Evolutionary conservation across 2,797 vertebrate species (phyloP), one percentile per base, ranked within the genome.

Genomic region (Chiloscyllium punctatum): DNA sequence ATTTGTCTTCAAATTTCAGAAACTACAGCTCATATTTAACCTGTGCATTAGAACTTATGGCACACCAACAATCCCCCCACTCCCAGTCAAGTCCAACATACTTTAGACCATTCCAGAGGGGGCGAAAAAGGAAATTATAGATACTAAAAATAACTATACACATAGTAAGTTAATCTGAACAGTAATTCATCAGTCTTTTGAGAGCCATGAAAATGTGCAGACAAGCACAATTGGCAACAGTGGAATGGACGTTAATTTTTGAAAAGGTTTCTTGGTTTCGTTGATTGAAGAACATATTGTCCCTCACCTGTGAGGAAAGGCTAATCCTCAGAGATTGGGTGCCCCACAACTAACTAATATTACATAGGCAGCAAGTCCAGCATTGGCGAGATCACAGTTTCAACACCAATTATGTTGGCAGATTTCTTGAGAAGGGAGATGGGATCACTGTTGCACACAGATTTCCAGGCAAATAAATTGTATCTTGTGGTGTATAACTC

Each of bases 201-300:
- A 88, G 87, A 90, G 57, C 30, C 16, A 90, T 62, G 53, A 90
- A 62, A 90, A 90, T 90, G 87, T 62, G 62, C 87, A 62, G 53
- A n/a, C 53, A 33, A 33, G 87, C 51, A 57, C 53, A 88, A 88
- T 62, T 62, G 33, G 51, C 11, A 48, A 53, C 23, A 23, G 5
- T 88, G 27, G 27, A 51, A 57, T 15, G 33, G 51, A 33, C 9
- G 62, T 62, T 69, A 4, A 69, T 23, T 37, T 88, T 53, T 51
- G 57, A 62, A 62, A 62, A 57, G 27, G 57, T 4, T 1, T 5
- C 62, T 62, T 90, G 30, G 33, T 62, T 90, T 90, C 30, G n/a
- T 18, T 90, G 33, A 62, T 62, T n/a, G 53, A n/a, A 57, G 87
- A 33, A 18, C 13, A 53, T 6, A 13, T 27, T 57, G 53, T 33